These are phyloP conservation scores for Brienomyrus longianalis DNA, from an alignment of 2,113 vertebrate genomes.

Conservation along the genomic window DNA sequence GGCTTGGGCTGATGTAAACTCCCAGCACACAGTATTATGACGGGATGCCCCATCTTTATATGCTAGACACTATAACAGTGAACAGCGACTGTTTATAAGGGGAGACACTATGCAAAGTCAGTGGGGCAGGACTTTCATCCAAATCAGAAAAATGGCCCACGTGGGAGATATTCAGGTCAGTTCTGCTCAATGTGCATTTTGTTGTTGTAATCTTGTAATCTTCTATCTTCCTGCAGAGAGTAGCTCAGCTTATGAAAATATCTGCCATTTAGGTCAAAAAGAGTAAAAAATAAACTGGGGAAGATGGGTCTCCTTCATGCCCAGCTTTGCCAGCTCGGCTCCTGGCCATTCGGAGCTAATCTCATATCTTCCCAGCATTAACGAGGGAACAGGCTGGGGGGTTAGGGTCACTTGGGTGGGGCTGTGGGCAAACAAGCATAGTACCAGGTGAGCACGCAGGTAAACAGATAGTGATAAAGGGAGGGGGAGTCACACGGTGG, in stretches of 20 bases:
- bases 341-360: background rate
- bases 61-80: background rate
- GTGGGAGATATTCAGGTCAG: background rate
- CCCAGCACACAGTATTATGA: background rate
- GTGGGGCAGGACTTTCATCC: background rate
- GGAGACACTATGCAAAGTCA: background rate
- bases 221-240: background rate
- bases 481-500: background rate
- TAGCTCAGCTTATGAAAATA: background rate
- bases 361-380: conserved; percentile 7
- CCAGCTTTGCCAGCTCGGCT: background rate
- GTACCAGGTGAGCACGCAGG: background rate
- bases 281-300: background rate
- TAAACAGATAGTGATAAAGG: background rate
- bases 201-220: background rate
- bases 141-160: background rate
- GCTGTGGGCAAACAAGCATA: background rate
- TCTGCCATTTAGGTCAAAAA: background rate
- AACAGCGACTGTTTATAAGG: background rate
- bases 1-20: background rate
- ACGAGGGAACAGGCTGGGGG: background rate
- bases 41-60: background rate
- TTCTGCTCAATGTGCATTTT: background rate
- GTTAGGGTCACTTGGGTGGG: background rate
- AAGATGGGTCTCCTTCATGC: background rate